phyloP scores from a whole-genome alignment of 2,113 vertebrate genomes.

The Neolamprologus variostigma region DNA sequence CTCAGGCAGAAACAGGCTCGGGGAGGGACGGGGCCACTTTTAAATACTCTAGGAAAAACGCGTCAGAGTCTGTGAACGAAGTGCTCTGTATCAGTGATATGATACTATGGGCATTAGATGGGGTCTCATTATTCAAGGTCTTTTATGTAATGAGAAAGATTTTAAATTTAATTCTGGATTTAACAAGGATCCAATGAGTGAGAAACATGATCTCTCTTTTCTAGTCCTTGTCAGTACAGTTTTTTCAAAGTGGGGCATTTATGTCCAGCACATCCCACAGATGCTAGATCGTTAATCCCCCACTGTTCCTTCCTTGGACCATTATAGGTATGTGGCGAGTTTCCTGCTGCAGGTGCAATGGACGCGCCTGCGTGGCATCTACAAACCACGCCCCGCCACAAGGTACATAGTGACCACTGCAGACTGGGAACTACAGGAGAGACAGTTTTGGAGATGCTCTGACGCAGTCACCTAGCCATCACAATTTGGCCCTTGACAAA shows the following conservation, averaged over 20 bases:
- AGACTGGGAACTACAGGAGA: not conserved
- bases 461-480: not conserved
- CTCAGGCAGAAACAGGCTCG: rapidly evolving
- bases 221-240: not conserved
- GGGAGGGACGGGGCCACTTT: not conserved
- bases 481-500: not conserved
- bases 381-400: not conserved
- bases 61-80: not conserved
- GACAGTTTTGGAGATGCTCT: not conserved
- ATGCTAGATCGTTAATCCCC: not conserved
- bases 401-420: not conserved
- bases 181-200: not conserved
- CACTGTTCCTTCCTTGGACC: not conserved
- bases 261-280: not conserved
- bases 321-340: rapidly evolving
- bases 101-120: not conserved
- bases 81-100: not conserved
- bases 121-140: not conserved
- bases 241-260: not conserved
- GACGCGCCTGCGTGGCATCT: not conserved
- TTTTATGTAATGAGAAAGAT: not conserved
- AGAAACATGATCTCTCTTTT: not conserved
- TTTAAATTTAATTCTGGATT: not conserved
- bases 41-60: not conserved
- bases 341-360: not conserved